A percentile compares a stretch with the other conserved stretches of the same genome.
phyloP scores from a whole-genome alignment of 2,113 vertebrate species.

The Hippocampus mohnikei region DNA sequence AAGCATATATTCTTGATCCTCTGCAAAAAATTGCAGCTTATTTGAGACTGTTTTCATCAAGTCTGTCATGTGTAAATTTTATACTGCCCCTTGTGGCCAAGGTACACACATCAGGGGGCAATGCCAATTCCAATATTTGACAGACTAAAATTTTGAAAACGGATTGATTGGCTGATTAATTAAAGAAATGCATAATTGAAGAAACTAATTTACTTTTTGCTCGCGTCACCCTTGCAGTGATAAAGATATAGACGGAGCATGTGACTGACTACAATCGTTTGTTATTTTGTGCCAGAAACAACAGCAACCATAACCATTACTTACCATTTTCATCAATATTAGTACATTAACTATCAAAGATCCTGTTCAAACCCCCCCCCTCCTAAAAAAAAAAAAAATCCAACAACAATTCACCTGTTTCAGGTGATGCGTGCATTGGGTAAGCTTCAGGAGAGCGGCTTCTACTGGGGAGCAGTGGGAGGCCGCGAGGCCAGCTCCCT shows the following conservation, averaged over 20 bases:
- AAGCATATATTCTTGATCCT: background rate
- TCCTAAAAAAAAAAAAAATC: background rate
- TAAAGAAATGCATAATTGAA: too few species aligned
- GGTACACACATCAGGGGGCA: background rate
- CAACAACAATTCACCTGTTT: background rate
- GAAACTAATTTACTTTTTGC: too few species aligned
- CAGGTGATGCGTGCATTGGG: conserved; percentile 84
- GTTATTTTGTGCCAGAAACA: too few species aligned
- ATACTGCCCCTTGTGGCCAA: background rate
- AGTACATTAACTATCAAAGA: background rate
- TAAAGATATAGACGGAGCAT: too few species aligned
- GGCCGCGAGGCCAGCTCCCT: conserved; percentile 88
- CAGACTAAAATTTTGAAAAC: too few species aligned
- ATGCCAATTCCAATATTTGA: too few species aligned
- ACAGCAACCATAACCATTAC: background rate
- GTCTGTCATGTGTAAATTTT: background rate
- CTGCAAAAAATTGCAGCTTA: background rate
- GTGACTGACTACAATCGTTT: too few species aligned
- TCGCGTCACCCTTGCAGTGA: too few species aligned
- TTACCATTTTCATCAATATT: background rate
- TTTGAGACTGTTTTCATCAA: background rate
- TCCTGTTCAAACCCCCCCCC: background rate
- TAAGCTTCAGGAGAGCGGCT: conserved; percentile 95
- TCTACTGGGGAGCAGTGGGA: conserved; percentile 93
- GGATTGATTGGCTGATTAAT: too few species aligned